phyloP scores from a whole-genome alignment of 2,113 vertebrate species.

The Lucifuga dentata region DNA sequence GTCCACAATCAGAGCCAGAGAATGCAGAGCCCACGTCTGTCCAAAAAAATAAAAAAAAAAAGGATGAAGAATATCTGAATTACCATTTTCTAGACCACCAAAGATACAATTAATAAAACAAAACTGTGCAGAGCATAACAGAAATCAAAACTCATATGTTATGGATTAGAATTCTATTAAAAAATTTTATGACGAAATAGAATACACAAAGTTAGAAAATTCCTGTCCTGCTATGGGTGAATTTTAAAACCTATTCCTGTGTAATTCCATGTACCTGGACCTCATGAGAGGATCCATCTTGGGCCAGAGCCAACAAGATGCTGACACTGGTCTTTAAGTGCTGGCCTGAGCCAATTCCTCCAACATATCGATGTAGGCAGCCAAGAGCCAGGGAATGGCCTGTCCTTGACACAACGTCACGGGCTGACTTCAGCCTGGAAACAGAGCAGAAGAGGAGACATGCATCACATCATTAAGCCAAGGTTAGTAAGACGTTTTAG shows the following conservation, averaged over 20 bases:
- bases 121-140: not conserved
- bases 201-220: no score
- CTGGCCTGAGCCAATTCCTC: conserved; percentile 98
- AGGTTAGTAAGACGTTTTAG: not conserved
- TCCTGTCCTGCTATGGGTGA: not conserved
- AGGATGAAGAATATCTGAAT: not conserved
- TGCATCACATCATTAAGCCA: conserved; percentile 8
- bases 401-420: conserved; percentile 97
- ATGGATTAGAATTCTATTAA: no score
- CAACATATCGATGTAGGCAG: conserved; percentile 97
- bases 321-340: conserved; percentile 99
- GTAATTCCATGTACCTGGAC: conserved; percentile 88
- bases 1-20: conserved; percentile 97
- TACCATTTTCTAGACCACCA: not conserved
- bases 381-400: conserved; percentile 97
- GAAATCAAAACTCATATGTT: no score
- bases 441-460: conserved; percentile 14
- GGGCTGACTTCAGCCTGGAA: conserved; percentile 93
- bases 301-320: conserved; percentile 95
- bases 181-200: no score
- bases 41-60: not conserved
- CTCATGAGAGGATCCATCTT: conserved; percentile 97
- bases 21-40: conserved; percentile 98
- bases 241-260: conserved; percentile 23
- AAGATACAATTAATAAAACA: not conserved